These are phyloP conservation scores for Seriola dumerili DNA, from an alignment of 2,113 vertebrate genomes.

Conservation along the genomic window DNA sequence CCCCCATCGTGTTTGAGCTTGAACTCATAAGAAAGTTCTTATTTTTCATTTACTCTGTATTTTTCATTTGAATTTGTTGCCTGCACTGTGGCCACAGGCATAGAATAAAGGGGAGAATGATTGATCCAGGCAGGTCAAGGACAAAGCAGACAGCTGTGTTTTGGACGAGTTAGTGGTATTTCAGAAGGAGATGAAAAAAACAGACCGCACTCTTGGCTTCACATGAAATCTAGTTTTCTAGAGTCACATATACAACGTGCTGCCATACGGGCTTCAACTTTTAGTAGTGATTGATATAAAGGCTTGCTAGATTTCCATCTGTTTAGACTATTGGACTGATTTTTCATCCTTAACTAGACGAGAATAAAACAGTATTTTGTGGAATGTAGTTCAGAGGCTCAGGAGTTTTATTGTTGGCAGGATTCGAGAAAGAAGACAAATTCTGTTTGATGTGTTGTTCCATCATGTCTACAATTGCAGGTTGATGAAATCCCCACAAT, in stretches of 20 bases:
- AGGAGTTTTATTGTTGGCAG: background rate
- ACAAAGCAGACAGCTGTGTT: background rate
- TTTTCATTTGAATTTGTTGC: constrained; percentile 4
- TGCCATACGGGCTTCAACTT: background rate
- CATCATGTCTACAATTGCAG: background rate
- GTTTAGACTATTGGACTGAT: background rate
- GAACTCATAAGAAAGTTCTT: background rate
- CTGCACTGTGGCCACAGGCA: background rate
- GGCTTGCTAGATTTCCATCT: background rate
- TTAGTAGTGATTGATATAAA: background rate
- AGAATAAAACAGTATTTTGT: background rate
- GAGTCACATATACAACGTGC: background rate
- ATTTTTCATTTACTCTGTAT: background rate
- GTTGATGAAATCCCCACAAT: background rate
- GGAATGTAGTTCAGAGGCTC: background rate
- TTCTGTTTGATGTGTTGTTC: background rate
- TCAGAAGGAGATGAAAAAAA: background rate
- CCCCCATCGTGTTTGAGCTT: background rate
- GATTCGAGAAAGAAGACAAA: background rate
- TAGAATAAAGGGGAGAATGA: background rate
- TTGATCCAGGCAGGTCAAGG: background rate
- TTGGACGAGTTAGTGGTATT: background rate
- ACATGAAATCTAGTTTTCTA: background rate
- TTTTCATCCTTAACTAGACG: background rate
- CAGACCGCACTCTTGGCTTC: background rate